phyloP scores from a whole-genome alignment of 1,140 invertebrate genomes.

The Brachionus manjavacas region DNA sequence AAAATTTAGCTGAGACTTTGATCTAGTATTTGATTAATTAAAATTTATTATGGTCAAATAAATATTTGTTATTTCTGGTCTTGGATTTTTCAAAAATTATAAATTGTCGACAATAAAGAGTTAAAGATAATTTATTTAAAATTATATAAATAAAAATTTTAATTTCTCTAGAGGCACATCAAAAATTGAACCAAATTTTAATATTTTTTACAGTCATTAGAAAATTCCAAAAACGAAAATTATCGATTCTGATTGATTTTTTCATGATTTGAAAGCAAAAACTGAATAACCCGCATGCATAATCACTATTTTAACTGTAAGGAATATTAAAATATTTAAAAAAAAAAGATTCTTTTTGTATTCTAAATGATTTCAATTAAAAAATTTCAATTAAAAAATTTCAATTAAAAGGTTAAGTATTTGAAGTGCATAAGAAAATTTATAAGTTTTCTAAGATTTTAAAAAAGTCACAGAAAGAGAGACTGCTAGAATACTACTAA shows the following conservation, averaged over 20 bases:
- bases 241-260: neutral
- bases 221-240: too few species aligned
- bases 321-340: neutral
- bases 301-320: neutral
- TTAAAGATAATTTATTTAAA: neutral
- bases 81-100: neutral
- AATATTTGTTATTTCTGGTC: neutral
- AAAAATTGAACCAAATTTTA: too few species aligned
- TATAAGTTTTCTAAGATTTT: neutral
- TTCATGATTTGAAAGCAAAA: neutral
- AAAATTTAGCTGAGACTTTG: neutral
- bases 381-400: neutral
- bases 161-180: too few species aligned
- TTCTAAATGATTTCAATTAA: neutral
- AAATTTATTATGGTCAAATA: neutral
- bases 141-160: neutral
- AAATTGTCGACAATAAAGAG: neutral
- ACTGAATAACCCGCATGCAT: neutral
- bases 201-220: neutral
- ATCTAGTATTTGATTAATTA: neutral
- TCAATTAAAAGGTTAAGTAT: neutral
- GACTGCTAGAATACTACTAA: neutral
- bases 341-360: neutral
- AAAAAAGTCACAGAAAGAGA: neutral
- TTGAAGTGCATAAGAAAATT: neutral